phyloP scores from a whole-genome alignment of 2,888 invertebrate species.

The Drosophila kambysellisi region DNA sequence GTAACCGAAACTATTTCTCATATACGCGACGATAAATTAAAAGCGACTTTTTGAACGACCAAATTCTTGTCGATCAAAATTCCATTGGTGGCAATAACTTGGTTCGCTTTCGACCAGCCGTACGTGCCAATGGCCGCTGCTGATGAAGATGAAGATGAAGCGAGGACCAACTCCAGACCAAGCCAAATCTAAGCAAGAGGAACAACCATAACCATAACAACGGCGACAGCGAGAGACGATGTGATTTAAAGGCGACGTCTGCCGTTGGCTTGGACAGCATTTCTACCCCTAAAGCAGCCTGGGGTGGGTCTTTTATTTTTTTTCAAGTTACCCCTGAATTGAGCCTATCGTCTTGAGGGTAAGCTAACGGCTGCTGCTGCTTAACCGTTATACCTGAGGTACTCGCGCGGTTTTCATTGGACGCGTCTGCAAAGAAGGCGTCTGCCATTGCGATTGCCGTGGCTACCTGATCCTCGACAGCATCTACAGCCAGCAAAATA shows the following conservation, averaged over 20 bases:
- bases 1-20: slow-evolving; percentile 84
- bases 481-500: slow-evolving; percentile 16
- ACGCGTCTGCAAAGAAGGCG: slow-evolving; percentile 17
- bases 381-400: slow-evolving; percentile 57
- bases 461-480: slow-evolving; percentile 34
- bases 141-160: background rate
- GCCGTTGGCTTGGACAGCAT: background rate
- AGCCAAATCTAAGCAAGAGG: slow-evolving; percentile 11
- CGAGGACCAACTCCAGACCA: slow-evolving; percentile 1
- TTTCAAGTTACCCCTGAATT: slow-evolving; percentile 38
- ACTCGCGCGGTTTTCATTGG: slow-evolving; percentile 54
- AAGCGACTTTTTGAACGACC: slow-evolving; percentile 85
- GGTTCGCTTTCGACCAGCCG: slow-evolving; percentile 30
- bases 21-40: slow-evolving; percentile 85
- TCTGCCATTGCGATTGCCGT: slow-evolving; percentile 43
- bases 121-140: slow-evolving; percentile 74
- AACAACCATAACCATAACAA: slow-evolving; percentile 55
- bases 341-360: slow-evolving; percentile 58
- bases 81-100: slow-evolving; percentile 82
- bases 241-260: slow-evolving; percentile 8
- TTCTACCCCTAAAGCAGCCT: slow-evolving; percentile 46
- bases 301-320: slow-evolving; percentile 47
- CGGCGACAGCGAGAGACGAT: slow-evolving; percentile 36
- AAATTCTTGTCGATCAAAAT: slow-evolving; percentile 86
- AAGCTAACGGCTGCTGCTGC: slow-evolving; percentile 35